Percentiles rank a stretch among this genome's conserved stretches.
These are phyloP conservation scores for Drosophila neonasuta DNA, from an alignment of 2,888 invertebrate genomes.

Conservation along the genomic window DNA sequence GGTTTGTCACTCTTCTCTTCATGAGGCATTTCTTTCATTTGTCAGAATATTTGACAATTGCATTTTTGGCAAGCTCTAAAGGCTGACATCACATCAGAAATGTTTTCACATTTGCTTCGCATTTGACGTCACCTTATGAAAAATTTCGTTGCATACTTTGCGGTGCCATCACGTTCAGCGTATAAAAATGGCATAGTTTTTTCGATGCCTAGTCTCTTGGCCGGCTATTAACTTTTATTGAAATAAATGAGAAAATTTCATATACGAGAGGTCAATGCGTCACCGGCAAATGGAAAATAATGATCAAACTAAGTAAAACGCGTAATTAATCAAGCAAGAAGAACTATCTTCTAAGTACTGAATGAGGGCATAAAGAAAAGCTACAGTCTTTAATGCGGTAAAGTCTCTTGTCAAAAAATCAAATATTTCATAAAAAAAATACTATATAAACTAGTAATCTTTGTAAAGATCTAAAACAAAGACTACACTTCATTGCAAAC, in stretches of 20 bases:
- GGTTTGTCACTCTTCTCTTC: neutral
- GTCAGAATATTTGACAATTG: slow-evolving; percentile 12
- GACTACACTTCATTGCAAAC: neutral
- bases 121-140: slow-evolving; percentile 21
- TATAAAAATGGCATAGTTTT: slow-evolving; percentile 6
- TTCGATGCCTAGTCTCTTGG: neutral
- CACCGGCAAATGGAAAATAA: slow-evolving; percentile 26
- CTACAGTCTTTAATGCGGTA: too few species aligned
- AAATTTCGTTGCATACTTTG: slow-evolving; percentile 29
- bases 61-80: slow-evolving; percentile 24
- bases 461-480: too few species aligned
- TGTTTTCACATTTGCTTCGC: slow-evolving; percentile 8
- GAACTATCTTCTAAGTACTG: neutral
- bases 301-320: slow-evolving; percentile 9
- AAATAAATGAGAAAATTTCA: slow-evolving; percentile 50
- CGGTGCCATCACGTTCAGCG: slow-evolving; percentile 26
- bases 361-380: too few species aligned
- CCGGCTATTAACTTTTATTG: slow-evolving; percentile 32
- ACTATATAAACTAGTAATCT: too few species aligned
- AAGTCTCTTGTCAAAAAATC: too few species aligned
- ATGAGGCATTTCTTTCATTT: neutral
- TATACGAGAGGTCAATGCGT: slow-evolving; percentile 6
- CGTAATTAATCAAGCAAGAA: slow-evolving; percentile 29
- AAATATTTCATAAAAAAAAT: too few species aligned
- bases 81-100: slow-evolving; percentile 12